phyloP scores from a whole-genome alignment of 2,888 invertebrate species.

The Gryllus longicercus region DNA sequence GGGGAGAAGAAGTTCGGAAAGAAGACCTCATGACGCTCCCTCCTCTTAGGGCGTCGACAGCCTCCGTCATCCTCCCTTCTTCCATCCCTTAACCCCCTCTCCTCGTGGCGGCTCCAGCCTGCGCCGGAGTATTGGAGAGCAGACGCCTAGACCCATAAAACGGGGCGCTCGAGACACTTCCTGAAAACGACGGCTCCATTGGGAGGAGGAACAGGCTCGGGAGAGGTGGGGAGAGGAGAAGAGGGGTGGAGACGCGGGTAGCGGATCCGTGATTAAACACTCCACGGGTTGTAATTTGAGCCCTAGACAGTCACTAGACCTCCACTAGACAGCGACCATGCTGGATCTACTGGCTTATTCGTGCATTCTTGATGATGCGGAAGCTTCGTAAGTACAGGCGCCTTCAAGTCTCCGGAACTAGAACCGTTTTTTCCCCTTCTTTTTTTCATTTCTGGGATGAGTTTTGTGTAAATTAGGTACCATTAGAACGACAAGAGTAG shows the following conservation, averaged over 20 bases:
- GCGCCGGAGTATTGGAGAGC: not conserved
- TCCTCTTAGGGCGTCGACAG: not conserved
- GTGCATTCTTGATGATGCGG: no score
- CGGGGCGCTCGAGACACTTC: not conserved
- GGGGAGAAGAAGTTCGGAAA: not conserved
- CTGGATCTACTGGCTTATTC: no score
- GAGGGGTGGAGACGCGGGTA: not conserved
- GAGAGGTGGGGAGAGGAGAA: not conserved
- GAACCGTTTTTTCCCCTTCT: no score
- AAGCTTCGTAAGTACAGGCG: not conserved
- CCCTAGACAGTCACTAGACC: not conserved
- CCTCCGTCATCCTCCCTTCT: no score
- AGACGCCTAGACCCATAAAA: not conserved
- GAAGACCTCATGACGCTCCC: not conserved
- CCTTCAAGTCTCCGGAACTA: not conserved
- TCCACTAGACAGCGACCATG: no score
- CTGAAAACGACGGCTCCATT: no score
- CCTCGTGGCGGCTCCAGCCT: no score
- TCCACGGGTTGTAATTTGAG: conserved; percentile 8
- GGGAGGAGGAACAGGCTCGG: no score
- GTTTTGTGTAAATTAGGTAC: no score
- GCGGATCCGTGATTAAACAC: not conserved
- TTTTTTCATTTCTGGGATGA: no score
- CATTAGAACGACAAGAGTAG: no score
- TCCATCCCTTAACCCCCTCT: no score